These are phyloP conservation scores for Maccullochella peelii DNA, from an alignment of 2,113 vertebrate species.

Conservation along the genomic window DNA sequence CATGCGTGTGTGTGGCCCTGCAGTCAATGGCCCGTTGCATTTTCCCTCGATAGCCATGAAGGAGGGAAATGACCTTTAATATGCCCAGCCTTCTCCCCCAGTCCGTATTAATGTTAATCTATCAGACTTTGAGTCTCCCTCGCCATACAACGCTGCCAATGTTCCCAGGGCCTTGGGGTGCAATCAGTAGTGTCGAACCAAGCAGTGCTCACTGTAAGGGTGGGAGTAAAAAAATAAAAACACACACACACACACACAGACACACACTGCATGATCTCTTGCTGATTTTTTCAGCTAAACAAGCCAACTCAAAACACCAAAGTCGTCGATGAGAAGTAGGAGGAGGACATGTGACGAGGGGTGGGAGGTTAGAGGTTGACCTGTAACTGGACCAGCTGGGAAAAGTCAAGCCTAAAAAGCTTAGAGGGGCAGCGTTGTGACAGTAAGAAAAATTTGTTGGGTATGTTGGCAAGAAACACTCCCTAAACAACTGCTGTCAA, in stretches of 20 bases:
- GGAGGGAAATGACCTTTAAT: constrained; percentile 74
- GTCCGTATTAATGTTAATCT: constrained; percentile 81
- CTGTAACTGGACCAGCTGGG: neutral
- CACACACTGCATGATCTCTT: constrained; percentile 4
- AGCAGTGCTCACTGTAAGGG: constrained; percentile 38
- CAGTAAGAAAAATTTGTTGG: neutral
- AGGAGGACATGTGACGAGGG: neutral
- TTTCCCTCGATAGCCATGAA: constrained; percentile 75
- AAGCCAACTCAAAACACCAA: constrained; percentile 14
- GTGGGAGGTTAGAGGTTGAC: neutral
- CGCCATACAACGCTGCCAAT: constrained; percentile 73
- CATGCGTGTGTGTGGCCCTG: constrained; percentile 77
- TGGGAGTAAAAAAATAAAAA: constrained; percentile 31
- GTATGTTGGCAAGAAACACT: neutral
- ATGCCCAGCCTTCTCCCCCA: constrained; percentile 71
- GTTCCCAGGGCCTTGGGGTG: constrained; percentile 75
- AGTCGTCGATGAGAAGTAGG: neutral
- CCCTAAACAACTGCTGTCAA: neutral
- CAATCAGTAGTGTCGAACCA: constrained; percentile 73
- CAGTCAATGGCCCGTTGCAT: constrained; percentile 74
- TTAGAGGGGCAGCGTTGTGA: neutral
- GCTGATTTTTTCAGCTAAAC: constrained; percentile 28
- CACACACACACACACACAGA: constrained; percentile 10
- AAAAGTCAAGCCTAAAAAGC: neutral
- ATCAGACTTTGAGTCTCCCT: constrained; percentile 78